Conservation (phyloP, 2,888 invertebrate species). For the Incurvaria masculella region DNA sequence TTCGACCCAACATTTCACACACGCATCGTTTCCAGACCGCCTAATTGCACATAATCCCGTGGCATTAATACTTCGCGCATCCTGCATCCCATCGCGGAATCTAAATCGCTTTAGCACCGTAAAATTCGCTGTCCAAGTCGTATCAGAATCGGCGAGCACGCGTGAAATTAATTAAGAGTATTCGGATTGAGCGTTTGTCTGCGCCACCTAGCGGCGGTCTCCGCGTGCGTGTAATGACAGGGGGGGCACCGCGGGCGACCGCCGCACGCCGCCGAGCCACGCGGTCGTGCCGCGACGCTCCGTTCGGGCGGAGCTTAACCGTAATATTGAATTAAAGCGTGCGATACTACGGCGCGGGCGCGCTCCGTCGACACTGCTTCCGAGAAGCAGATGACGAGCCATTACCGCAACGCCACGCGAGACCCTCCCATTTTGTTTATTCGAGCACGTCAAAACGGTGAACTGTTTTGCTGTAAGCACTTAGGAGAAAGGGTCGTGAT, state of each 20-base stretch:
- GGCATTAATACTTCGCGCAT: too few relatives aligned
- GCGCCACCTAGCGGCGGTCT: constrained; percentile 2
- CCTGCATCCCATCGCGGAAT: too few relatives aligned
- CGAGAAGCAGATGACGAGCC: not conserved
- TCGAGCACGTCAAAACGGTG: too few relatives aligned
- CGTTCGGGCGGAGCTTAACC: constrained; percentile 15
- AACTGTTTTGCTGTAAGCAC: too few relatives aligned
- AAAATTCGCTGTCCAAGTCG: not conserved
- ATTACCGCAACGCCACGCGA: not conserved
- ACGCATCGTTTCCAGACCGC: too few relatives aligned
- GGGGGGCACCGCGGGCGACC: not conserved
- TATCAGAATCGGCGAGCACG: not conserved
- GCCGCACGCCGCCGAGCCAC: not conserved
- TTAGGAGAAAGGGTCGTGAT: too few relatives aligned
- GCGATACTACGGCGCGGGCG: constrained; percentile 7
- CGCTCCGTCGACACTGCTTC: not conserved
- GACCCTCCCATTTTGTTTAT: not conserved
- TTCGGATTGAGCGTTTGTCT: not conserved
- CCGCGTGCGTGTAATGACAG: not conserved
- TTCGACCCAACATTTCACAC: too few relatives aligned
- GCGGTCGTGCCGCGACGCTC: constrained; percentile 7
- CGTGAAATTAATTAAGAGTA: not conserved
- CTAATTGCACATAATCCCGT: too few relatives aligned
- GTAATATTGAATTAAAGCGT: constrained; percentile 23
- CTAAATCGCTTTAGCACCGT: too few relatives aligned